A percentile compares a stretch with the other conserved stretches of the same genome.
These are phyloP conservation scores for Dicrurus megarhynchus DNA, from an alignment of 2,113 vertebrate genomes.

Conservation along the genomic window DNA sequence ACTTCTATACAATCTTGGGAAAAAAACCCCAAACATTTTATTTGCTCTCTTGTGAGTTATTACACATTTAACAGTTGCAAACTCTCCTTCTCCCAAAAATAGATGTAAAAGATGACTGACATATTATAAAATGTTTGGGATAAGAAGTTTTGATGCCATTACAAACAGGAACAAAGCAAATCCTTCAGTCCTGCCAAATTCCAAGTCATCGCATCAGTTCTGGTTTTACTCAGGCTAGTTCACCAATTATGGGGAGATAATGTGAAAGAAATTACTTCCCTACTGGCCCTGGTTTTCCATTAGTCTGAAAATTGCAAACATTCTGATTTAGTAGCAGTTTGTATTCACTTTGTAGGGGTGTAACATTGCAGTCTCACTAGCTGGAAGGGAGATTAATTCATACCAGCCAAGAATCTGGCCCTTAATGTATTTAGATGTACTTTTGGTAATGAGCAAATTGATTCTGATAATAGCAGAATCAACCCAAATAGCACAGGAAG, in stretches of 20 bases:
- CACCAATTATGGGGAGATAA: slow-evolving; percentile 21
- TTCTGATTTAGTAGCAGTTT: slow-evolving; percentile 34
- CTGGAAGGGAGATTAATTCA: slow-evolving; percentile 11
- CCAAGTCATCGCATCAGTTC: background rate
- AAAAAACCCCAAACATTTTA: background rate
- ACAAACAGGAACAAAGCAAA: background rate
- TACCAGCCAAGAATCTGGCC: slow-evolving; percentile 2
- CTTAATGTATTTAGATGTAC: slow-evolving; percentile 23
- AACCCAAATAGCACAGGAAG: slow-evolving; percentile 14
- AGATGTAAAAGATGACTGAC: background rate
- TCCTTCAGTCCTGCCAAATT: background rate
- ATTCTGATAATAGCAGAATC: slow-evolving; percentile 43
- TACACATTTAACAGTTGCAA: background rate
- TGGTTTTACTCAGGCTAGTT: background rate
- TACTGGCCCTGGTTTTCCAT: slow-evolving; percentile 9
- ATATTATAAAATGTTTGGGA: background rate
- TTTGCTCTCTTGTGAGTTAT: background rate
- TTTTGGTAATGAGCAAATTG: slow-evolving; percentile 42
- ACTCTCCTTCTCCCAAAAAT: background rate
- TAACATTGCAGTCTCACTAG: background rate
- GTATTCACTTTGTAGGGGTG: slow-evolving; percentile 6
- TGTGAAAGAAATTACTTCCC: slow-evolving; percentile 5
- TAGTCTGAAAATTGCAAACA: slow-evolving; percentile 27
- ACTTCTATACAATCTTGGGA: background rate
- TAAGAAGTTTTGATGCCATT: background rate